Evolutionary conservation across 2,888 invertebrate species (phyloP).

Genomic region (Rapana venosa): DNA sequence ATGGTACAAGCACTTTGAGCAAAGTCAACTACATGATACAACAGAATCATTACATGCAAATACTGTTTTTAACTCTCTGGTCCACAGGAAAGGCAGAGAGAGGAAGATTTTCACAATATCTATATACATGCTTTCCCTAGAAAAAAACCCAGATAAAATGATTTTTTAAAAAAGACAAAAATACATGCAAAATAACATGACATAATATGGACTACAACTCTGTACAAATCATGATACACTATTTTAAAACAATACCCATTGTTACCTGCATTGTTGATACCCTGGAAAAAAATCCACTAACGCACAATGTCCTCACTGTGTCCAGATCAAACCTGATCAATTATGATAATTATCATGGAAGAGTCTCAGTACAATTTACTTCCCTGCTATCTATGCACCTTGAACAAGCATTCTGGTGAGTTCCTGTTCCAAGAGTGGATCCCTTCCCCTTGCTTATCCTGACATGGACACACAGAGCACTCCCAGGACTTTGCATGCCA

Average conservation of each 20-base stretch:
- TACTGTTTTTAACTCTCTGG: conserved; percentile 2
- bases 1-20: conserved; percentile 6
- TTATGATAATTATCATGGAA: no score
- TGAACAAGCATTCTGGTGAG: no score
- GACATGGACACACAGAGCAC: no score
- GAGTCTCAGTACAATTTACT: background rate
- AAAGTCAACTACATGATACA: conserved; percentile 10
- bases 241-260: no score
- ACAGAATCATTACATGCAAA: conserved; percentile 8
- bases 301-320: no score
- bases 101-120: background rate
- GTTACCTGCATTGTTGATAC: no score
- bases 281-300: no score
- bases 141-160: background rate
- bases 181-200: conserved; percentile 8
- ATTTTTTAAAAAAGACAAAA: background rate
- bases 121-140: background rate
- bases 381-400: background rate
- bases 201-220: conserved; percentile 7
- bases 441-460: no score
- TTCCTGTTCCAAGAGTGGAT: no score
- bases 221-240: background rate
- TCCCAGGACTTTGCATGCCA: no score
- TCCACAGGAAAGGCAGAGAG: background rate
- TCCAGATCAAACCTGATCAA: no score